A percentile compares a stretch with the other conserved stretches of the same genome.
Conservation (phyloP, 2,888 invertebrate genomes). For the Aelia acuminata region DNA sequence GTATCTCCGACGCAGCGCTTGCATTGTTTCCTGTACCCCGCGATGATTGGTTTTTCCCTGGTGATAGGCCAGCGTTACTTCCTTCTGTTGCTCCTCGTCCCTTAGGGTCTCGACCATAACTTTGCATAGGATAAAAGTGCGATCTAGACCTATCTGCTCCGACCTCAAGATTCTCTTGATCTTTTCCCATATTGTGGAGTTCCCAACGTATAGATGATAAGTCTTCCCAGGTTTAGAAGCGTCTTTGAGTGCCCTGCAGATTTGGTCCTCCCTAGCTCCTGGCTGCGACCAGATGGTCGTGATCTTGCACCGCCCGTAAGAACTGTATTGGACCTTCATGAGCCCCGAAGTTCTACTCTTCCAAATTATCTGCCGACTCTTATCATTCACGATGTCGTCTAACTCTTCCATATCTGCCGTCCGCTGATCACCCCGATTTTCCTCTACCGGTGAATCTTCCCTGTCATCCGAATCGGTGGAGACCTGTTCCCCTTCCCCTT, state of each 20-base stretch:
- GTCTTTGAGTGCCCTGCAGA: not conserved
- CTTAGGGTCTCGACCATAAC: no score
- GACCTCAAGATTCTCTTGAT: not conserved
- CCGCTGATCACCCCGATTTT: not conserved
- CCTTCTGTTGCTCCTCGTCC: not conserved
- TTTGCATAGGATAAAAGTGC: not conserved
- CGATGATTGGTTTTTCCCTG: not conserved
- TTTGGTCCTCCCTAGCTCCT: not conserved
- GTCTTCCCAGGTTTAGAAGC: not conserved
- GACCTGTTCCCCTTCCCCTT: not conserved
- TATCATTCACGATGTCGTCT: not conserved
- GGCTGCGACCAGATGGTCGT: not conserved
- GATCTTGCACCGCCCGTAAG: slow-evolving; percentile 13
- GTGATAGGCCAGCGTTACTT: not conserved
- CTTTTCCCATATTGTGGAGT: not conserved
- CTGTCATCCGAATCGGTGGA: not conserved
- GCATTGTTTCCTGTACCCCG: not conserved
- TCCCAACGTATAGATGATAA: not conserved
- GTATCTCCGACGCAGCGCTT: not conserved
- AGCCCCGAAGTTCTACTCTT: not conserved
- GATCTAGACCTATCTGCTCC: not conserved
- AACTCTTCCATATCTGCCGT: not conserved
- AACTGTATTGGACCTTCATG: no score
- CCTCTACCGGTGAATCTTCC: not conserved
- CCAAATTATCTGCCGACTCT: not conserved